Percentiles rank a stretch among this genome's conserved stretches.
These are phyloP conservation scores for Glyptemys insculpta DNA, from an alignment of 2,797 vertebrate genomes.

Conservation along the genomic window DNA sequence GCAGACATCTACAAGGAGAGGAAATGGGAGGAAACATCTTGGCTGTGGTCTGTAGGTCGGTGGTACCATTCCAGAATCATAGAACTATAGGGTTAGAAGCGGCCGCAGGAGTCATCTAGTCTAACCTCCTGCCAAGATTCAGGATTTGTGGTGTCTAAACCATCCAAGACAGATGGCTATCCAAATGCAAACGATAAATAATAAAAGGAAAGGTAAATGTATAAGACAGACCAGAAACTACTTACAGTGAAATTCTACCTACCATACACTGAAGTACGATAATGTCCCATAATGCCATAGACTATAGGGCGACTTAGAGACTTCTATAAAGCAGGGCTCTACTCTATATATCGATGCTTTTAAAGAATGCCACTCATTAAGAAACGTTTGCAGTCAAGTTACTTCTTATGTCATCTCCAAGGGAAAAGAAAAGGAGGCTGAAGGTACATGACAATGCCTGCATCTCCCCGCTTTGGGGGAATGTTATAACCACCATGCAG, in stretches of 20 bases:
- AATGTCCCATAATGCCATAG: neutral
- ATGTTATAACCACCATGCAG: neutral
- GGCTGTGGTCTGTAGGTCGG: neutral
- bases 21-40: neutral
- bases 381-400: accelerated
- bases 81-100: neutral
- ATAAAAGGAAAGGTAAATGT: neutral
- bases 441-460: neutral
- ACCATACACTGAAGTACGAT: neutral
- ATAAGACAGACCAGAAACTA: neutral
- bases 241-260: neutral
- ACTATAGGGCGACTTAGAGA: neutral
- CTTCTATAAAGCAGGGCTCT: neutral
- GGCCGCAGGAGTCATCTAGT: neutral
- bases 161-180: neutral
- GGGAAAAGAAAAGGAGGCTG: neutral
- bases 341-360: accelerated
- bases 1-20: no score
- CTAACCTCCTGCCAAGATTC: neutral
- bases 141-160: neutral
- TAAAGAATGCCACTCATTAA: accelerated
- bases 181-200: neutral
- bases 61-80: neutral
- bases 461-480: neutral
- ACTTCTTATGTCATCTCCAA: neutral